Base-by-base conservation (phyloP, 1,140 invertebrate species). In the Dysdera silvatica region DNA sequence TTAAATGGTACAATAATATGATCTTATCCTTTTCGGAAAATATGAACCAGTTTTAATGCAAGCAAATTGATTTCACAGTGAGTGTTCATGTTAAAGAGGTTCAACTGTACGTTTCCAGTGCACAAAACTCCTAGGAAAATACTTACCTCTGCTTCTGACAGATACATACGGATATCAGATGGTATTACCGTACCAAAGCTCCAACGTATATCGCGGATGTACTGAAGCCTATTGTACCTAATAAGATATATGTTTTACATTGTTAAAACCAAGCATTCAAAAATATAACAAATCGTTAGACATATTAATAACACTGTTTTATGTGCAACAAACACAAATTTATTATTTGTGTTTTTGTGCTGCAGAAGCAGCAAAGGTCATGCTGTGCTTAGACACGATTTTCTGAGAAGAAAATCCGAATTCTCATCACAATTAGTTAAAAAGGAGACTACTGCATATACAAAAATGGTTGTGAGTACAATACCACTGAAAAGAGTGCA, bases 171-270 rank as follows among this genome's bases (percentile, higher is more conserved):
- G 0, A 95, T 84, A 73, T 95, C 92, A 0, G 81, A 71, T 4
- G 94, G 93, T 57, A 98, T 74, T 37, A 95, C 85, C 58, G 88
- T 86, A 3, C 94, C 94, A 74, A 96, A 88, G 73, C 95, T 88
- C 94, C 94, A 97, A 51, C 94, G 79, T 74, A 95, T 81, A 45
- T 87, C 82, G 68, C 85, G 82, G 20, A 97, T 83, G 70, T 85
- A 83, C 65, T 82, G 81, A 72, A 95, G 78, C 68, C 95, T 80
- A 70, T 90, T 87, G 73, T 90, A 82, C 49, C 82, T 83, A 69
- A 49, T 72, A n/a, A 28, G 18, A 26, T 60, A 28, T 16, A 31
- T 10, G 20, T 60, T 10, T 2, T 35, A 61, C 28, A 49, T 63
- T 61, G 29, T 10, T 18, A 18, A 8, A 60, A 16, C 12, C 10